A percentile compares a stretch with the other conserved stretches of the same genome.
phyloP scores from a whole-genome alignment of 2,113 vertebrate genomes.

The Podarcis muralis region DNA sequence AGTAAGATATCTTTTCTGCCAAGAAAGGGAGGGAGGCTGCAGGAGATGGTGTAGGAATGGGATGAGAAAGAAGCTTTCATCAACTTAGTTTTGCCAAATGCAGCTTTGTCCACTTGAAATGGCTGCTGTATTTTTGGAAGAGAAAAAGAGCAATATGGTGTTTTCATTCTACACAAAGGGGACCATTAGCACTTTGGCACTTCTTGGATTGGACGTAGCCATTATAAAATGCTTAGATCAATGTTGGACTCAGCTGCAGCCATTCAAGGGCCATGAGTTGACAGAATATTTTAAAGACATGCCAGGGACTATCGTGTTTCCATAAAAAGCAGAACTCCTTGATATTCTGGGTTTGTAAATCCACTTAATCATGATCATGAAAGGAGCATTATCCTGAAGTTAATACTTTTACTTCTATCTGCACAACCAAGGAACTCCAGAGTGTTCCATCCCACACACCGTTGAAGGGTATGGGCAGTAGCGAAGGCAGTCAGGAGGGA shows the following conservation, averaged over 20 bases:
- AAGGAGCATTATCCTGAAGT: background rate
- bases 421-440: no score
- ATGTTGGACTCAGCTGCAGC: background rate
- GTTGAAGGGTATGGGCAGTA: no score
- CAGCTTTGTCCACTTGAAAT: background rate
- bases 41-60: background rate
- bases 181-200: background rate
- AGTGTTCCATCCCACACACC: background rate
- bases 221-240: background rate
- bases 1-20: background rate
- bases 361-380: background rate
- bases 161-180: background rate
- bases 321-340: background rate
- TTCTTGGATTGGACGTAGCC: rapidly evolving
- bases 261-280: no score
- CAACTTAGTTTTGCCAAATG: background rate
- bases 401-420: background rate
- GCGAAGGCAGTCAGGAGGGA: no score
- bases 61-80: background rate
- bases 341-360: background rate
- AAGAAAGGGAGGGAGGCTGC: background rate
- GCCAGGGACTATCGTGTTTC: background rate
- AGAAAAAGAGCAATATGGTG: background rate
- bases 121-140: background rate
- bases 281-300: background rate